Evolutionary conservation across 2,797 vertebrate species (phyloP).

Genomic region (Onychomys arenicola): DNA sequence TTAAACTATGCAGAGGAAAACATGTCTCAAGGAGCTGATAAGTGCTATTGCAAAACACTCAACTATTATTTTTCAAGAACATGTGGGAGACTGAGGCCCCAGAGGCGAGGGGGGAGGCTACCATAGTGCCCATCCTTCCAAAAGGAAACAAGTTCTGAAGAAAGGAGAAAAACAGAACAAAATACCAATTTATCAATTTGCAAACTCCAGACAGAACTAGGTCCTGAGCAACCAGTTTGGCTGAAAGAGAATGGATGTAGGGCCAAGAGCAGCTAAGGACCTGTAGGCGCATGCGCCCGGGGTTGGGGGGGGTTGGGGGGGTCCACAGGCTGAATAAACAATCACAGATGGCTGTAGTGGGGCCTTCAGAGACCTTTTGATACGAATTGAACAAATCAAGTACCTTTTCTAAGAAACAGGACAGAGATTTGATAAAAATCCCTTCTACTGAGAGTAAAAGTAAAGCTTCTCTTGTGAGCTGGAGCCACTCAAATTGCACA

Average conservation of each 20-base stretch:
- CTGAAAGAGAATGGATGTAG: neutral
- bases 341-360: neutral
- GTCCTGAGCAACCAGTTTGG: constrained; percentile 28
- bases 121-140: constrained; percentile 17
- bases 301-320: accelerated
- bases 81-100: constrained; percentile 2
- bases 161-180: constrained; percentile 60
- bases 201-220: constrained; percentile 7
- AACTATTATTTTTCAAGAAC: constrained; percentile 53
- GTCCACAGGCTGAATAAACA: neutral
- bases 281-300: no score
- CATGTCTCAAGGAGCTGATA: neutral
- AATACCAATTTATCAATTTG: constrained; percentile 47
- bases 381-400: neutral
- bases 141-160: constrained; percentile 53
- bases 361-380: neutral
- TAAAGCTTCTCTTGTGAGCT: neutral
- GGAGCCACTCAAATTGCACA: neutral
- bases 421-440: neutral
- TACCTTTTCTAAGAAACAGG: neutral
- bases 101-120: neutral
- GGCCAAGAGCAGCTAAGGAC: neutral
- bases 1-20: neutral
- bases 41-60: constrained; percentile 36
- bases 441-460: neutral